Conservation (phyloP, 2,797 vertebrate species). For the Eutrigla gurnardus region DNA sequence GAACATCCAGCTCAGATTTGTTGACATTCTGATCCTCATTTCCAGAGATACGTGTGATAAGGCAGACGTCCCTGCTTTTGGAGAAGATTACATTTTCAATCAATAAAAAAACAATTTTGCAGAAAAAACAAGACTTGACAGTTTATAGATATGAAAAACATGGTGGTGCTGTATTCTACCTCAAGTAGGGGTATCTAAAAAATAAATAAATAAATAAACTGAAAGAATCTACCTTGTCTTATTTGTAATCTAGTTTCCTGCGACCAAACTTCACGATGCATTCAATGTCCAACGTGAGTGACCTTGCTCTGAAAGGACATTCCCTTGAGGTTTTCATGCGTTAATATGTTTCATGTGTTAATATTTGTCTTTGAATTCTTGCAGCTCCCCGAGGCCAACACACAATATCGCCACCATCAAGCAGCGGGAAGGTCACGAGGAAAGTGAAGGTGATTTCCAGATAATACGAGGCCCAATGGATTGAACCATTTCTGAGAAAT, state of each 20-base stretch:
- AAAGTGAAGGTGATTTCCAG: constrained; percentile 30
- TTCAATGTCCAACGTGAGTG: constrained; percentile 39
- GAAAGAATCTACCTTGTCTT: not conserved
- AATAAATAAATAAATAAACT: no score
- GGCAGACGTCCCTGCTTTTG: not conserved
- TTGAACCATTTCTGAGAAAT: not conserved
- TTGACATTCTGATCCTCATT: not conserved
- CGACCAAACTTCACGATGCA: constrained; percentile 37
- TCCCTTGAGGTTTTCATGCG: constrained; percentile 21
- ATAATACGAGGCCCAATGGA: not conserved
- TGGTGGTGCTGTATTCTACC: not conserved
- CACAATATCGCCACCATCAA: not conserved
- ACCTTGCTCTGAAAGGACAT: constrained; percentile 45
- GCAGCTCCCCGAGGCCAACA: constrained; percentile 29
- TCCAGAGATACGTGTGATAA: constrained; percentile 1
- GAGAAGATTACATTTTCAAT: constrained; percentile 1
- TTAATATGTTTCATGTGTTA: constrained; percentile 51
- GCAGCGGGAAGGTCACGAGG: constrained; percentile 35
- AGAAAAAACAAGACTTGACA: not conserved
- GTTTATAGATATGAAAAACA: not conserved
- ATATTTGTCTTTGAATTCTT: constrained; percentile 58
- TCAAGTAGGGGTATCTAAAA: not conserved
- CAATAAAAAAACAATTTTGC: not conserved
- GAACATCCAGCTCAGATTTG: not conserved
- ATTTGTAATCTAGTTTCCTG: not conserved